Evolutionary conservation across 1,140 invertebrate genomes (phyloP).

Genomic region (Sesamia nonagrioides): DNA sequence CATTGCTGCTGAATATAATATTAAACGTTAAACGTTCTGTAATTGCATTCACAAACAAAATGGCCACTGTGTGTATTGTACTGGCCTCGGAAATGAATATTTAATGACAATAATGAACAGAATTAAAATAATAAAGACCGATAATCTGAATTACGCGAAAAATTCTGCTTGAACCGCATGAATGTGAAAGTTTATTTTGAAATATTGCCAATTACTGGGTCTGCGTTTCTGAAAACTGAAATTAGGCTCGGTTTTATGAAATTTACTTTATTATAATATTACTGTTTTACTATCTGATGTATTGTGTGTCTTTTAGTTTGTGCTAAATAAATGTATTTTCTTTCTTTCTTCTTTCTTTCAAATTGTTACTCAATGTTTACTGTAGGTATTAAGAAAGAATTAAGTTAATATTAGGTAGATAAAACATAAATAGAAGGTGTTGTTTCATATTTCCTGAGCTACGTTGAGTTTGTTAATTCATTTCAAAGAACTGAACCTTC

Average conservation of each 20-base stretch:
- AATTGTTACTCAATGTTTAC: not conserved
- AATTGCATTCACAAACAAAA: slow-evolving; percentile 28
- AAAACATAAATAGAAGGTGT: not conserved
- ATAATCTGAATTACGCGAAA: slow-evolving; percentile 30
- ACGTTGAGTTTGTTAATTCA: not conserved
- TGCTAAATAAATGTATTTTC: too few species aligned
- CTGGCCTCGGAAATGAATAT: slow-evolving; percentile 21
- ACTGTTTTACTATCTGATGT: too few species aligned
- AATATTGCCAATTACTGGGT: slow-evolving; percentile 7
- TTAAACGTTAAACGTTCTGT: slow-evolving; percentile 37
- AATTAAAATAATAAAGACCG: slow-evolving; percentile 37
- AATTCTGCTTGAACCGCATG: not conserved
- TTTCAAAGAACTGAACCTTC: too few species aligned
- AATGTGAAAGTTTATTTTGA: not conserved
- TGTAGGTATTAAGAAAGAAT: not conserved
- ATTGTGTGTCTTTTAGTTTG: too few species aligned
- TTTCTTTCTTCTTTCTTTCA: too few species aligned
- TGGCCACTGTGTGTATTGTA: slow-evolving; percentile 5
- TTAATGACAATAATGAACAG: slow-evolving; percentile 27
- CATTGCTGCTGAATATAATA: slow-evolving; percentile 23
- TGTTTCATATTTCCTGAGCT: not conserved
- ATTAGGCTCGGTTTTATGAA: too few species aligned
- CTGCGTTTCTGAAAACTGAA: not conserved
- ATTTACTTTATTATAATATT: too few species aligned
- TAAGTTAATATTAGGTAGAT: not conserved